Conservation (phyloP, 2,113 vertebrate species). For the human region DNA sequence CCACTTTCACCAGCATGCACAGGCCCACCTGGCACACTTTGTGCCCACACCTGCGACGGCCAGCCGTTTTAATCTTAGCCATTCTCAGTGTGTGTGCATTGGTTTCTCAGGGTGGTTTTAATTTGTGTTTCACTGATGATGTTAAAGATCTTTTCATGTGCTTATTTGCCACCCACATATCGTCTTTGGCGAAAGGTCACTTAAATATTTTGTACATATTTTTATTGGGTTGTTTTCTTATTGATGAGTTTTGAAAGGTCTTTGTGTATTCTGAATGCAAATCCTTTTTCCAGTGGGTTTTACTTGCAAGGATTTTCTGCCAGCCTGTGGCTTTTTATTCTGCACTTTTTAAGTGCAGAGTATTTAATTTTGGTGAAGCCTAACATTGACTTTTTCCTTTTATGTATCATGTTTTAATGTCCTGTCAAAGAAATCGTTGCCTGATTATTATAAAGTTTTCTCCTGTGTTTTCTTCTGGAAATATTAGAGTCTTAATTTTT, state of each 20-base stretch:
- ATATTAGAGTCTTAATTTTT: neutral
- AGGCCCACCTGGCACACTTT: no score
- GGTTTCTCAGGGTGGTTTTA: neutral
- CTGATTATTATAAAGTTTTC: neutral
- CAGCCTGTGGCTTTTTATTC: no score
- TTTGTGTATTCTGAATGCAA: no score
- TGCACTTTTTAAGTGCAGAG: neutral
- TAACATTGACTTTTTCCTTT: neutral
- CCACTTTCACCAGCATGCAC: neutral
- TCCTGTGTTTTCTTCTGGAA: neutral
- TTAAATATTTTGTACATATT: neutral
- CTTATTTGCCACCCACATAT: neutral
- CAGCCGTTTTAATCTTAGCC: neutral
- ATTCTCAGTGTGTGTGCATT: accelerated
- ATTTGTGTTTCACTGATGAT: no score
- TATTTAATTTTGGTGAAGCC: neutral
- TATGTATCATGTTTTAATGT: neutral
- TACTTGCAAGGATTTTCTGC: no score
- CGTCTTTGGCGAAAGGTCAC: neutral
- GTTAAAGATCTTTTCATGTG: accelerated
- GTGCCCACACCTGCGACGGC: accelerated
- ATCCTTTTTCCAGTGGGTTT: no score
- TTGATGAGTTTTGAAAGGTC: no score
- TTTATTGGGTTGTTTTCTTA: neutral
- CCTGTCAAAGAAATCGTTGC: neutral